Conservation (phyloP, 2,888 invertebrate species). For the Drosophila gaucha region DNA sequence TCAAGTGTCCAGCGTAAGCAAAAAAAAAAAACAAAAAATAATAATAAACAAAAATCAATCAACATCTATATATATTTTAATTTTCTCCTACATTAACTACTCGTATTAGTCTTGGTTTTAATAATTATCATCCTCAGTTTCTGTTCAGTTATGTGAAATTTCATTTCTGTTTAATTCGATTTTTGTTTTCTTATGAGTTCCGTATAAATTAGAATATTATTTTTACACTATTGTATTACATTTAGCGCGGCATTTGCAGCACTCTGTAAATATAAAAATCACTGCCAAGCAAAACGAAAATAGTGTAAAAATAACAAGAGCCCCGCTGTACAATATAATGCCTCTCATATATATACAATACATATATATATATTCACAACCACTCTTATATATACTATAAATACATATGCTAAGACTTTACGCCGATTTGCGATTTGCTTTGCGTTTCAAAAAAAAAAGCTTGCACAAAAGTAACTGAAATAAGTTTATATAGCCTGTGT, state of each 20-base stretch:
- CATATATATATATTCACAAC: slow-evolving; percentile 13
- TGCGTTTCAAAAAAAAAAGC: slow-evolving; percentile 48
- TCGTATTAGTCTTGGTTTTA: slow-evolving; percentile 10
- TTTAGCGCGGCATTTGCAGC: slow-evolving; percentile 54
- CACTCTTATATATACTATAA: slow-evolving; percentile 1
- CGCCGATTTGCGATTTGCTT: slow-evolving; percentile 41
- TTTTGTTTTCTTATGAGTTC: slow-evolving; percentile 13
- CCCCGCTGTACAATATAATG: slow-evolving; percentile 46
- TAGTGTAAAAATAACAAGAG: slow-evolving; percentile 58
- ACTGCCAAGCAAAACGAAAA: slow-evolving; percentile 53
- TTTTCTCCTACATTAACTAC: slow-evolving; percentile 11
- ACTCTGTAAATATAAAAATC: slow-evolving; percentile 64
- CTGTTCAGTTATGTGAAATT: slow-evolving; percentile 17
- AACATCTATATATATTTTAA: slow-evolving; percentile 4
- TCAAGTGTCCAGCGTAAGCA: slow-evolving; percentile 63
- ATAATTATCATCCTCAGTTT: slow-evolving; percentile 18
- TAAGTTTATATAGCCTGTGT: slow-evolving; percentile 15
- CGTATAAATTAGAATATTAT: slow-evolving; percentile 50
- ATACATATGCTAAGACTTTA: slow-evolving; percentile 28
- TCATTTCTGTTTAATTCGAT: slow-evolving; percentile 22
- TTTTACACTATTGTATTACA: slow-evolving; percentile 72
- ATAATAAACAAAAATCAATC: slow-evolving; percentile 6
- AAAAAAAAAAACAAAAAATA: slow-evolving; percentile 15
- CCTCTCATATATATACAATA: slow-evolving; percentile 11
- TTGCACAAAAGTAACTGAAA: slow-evolving; percentile 20